A percentile compares a stretch with the other conserved stretches of the same genome.
These are phyloP conservation scores for Hycleus cichorii DNA, from an alignment of 1,140 invertebrate species.

Conservation along the genomic window DNA sequence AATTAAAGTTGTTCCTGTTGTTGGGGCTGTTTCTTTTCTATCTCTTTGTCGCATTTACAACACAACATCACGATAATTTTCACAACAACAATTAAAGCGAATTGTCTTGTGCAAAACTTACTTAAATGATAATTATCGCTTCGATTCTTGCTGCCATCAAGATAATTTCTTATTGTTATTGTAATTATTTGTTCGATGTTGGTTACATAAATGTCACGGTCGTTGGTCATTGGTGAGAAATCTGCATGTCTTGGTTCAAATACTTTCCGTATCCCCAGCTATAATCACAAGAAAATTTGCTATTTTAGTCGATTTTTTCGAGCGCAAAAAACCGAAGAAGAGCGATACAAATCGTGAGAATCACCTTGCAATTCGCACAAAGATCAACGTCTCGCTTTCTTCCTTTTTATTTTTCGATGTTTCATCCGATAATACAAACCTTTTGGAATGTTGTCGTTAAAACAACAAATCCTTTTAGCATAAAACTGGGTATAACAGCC, in stretches of 20 bases:
- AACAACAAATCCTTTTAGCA: constrained; percentile 65
- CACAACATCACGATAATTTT: no score
- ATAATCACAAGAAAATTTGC: background rate
- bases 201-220: constrained; percentile 64
- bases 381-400: no score
- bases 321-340: constrained; percentile 25
- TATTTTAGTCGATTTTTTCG: no score
- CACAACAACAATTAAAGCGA: no score
- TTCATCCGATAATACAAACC: constrained; percentile 44
- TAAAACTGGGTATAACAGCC: constrained; percentile 69
- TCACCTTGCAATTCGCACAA: no score
- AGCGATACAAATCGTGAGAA: background rate
- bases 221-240: constrained; percentile 66
- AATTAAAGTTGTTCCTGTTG: no score
- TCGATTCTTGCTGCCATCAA: constrained; percentile 39
- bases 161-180: constrained; percentile 67
- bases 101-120: no score
- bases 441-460: constrained; percentile 69
- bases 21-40: no score
- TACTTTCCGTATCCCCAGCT: constrained; percentile 66
- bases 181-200: constrained; percentile 76
- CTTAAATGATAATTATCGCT: no score
- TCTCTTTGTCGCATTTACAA: no score
- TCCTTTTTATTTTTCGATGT: no score
- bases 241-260: constrained; percentile 70